Evolutionary conservation across 2,797 vertebrate genomes (phyloP).

Genomic region (Limnodromus scolopaceus): DNA sequence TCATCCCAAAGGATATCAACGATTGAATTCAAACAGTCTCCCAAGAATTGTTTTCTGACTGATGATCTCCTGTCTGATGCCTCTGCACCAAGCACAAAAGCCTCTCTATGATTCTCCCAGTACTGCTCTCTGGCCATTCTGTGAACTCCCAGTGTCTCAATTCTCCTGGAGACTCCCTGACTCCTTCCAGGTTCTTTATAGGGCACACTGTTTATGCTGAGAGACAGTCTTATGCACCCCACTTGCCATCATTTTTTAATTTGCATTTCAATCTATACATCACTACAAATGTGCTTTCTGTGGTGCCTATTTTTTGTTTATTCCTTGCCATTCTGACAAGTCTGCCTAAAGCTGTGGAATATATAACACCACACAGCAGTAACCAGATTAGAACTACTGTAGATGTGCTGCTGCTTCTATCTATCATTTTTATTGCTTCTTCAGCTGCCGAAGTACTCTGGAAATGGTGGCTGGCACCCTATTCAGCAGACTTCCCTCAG

Average conservation of each 20-base stretch:
- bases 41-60: neutral
- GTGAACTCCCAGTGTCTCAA: neutral
- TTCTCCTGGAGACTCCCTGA: neutral
- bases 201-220: neutral
- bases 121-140: neutral
- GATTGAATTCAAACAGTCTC: neutral
- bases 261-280: constrained; percentile 13
- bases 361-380: constrained; percentile 20
- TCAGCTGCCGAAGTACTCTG: constrained; percentile 62
- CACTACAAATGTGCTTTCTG: neutral
- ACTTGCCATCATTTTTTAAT: constrained; percentile 20
- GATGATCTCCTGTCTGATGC: neutral
- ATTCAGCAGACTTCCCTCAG: constrained; percentile 39
- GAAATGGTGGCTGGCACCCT: constrained; percentile 45
- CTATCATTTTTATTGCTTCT: constrained; percentile 52
- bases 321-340: constrained; percentile 41
- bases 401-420: constrained; percentile 50
- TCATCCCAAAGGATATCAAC: neutral
- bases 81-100: neutral
- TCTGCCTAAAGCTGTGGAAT: constrained; percentile 16
- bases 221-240: neutral
- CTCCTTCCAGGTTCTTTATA: neutral
- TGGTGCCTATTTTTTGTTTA: neutral
- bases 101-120: neutral
- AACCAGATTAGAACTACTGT: constrained; percentile 45